Evolutionary conservation across 2,113 vertebrate genomes (phyloP).

Genomic region (Limanda limanda): DNA sequence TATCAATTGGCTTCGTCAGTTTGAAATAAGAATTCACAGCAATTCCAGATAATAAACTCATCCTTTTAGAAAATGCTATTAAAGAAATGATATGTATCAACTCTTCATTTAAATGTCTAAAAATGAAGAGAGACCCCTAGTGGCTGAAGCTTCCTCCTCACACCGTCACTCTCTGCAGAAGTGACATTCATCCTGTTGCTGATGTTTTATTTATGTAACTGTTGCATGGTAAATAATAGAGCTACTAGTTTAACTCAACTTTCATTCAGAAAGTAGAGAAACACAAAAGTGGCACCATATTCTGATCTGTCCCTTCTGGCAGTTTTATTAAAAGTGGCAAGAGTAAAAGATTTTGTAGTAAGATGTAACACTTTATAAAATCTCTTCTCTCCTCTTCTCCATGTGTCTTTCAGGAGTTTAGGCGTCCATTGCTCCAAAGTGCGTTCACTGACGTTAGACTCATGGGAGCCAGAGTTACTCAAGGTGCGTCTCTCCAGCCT

Average conservation of each 20-base stretch:
- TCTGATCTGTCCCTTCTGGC: background rate
- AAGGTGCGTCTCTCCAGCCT: conserved; percentile 84
- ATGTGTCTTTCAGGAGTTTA: conserved; percentile 87
- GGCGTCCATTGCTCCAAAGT: conserved; percentile 99
- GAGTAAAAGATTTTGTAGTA: background rate
- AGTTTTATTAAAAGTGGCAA: background rate
- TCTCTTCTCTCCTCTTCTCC: background rate
- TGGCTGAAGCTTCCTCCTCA: too few species aligned
- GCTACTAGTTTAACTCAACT: too few species aligned
- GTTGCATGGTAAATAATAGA: too few species aligned
- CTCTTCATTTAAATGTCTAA: background rate
- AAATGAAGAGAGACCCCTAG: too few species aligned
- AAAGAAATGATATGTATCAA: too few species aligned
- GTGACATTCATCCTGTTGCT: background rate
- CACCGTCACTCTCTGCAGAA: background rate
- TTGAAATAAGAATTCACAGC: too few species aligned
- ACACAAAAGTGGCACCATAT: background rate
- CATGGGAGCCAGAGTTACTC: conserved; percentile 96
- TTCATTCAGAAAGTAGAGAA: background rate
- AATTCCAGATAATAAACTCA: too few species aligned
- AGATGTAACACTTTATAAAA: background rate
- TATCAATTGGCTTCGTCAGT: too few species aligned
- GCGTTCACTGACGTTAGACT: conserved; percentile 94
- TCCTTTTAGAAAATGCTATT: too few species aligned
- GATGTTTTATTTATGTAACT: too few species aligned